A percentile compares a stretch with the other conserved stretches of the same genome.
These are phyloP conservation scores for Drosophila subsilvestris DNA, from an alignment of 2,888 invertebrate species.

Conservation along the genomic window DNA sequence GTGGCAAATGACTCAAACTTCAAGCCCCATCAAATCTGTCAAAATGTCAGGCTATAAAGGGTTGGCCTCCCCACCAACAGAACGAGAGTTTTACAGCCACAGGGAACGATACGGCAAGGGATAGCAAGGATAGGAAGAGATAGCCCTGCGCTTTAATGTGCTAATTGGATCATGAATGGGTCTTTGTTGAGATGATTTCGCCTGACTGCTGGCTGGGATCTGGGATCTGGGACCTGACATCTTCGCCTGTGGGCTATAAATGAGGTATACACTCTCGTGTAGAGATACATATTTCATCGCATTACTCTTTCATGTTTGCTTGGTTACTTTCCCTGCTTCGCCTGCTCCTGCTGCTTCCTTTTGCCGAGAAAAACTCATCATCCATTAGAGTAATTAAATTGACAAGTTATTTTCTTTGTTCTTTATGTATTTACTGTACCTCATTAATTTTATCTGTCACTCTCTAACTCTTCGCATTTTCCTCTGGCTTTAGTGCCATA, in stretches of 20 bases:
- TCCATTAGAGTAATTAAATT: conserved; percentile 8
- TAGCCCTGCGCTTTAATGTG: conserved; percentile 12
- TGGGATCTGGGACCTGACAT: not conserved
- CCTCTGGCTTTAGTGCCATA: not conserved
- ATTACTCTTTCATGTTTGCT: not conserved
- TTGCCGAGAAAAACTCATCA: not conserved
- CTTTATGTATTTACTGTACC: not conserved
- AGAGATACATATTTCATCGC: too few relatives aligned
- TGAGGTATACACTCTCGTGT: too few relatives aligned
- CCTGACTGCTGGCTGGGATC: not conserved
- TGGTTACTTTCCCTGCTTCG: not conserved
- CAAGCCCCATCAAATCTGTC: conserved; percentile 44
- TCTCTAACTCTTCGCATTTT: not conserved
- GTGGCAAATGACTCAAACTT: conserved; percentile 43
- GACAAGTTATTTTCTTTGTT: conserved; percentile 10
- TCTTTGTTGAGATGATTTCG: conserved; percentile 19
- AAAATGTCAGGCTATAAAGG: conserved; percentile 37
- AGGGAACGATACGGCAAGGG: not conserved
- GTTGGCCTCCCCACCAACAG: not conserved
- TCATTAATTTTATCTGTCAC: conserved; percentile 20
- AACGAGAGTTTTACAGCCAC: not conserved
- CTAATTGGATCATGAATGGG: conserved; percentile 38
- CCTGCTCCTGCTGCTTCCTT: not conserved
- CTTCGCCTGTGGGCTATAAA: not conserved
- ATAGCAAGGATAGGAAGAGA: conserved; percentile 1